A percentile compares a stretch with the other conserved stretches of the same genome.
Evolutionary conservation across 2,113 vertebrate genomes (phyloP).

Genomic region (Lamprotornis superbus): DNA sequence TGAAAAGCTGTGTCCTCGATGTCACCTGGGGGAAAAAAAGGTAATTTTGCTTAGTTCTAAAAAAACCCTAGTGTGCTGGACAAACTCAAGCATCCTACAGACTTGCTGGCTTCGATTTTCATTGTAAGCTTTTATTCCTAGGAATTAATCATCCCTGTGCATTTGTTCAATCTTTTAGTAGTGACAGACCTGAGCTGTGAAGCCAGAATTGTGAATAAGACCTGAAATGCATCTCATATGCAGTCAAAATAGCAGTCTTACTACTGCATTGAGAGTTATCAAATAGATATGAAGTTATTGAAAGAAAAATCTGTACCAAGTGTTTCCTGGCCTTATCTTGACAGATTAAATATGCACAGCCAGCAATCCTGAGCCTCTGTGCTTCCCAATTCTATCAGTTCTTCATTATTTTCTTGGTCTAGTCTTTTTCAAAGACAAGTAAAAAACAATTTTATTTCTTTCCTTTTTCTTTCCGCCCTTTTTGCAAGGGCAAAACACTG

Average conservation of each 20-base stretch:
- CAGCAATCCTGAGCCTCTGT: neutral
- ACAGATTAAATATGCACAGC: neutral
- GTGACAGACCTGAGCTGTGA: neutral
- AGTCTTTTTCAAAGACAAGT: neutral
- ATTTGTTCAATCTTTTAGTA: neutral
- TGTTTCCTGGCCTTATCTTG: neutral
- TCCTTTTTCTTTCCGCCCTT: neutral
- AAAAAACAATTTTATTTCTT: neutral
- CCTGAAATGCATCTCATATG: neutral
- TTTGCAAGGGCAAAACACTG: neutral
- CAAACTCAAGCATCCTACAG: neutral
- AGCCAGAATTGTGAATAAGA: conserved; percentile 2
- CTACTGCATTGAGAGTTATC: neutral
- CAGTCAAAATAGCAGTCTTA: neutral
- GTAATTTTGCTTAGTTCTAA: neutral
- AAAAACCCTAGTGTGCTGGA: neutral
- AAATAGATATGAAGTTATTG: neutral
- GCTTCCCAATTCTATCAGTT: neutral
- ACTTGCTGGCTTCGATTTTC: neutral
- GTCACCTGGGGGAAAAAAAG: neutral
- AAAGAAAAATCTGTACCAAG: neutral
- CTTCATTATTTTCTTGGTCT: neutral
- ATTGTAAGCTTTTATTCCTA: neutral
- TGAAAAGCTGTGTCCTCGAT: neutral
- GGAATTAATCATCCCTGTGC: neutral